Conservation (phyloP, 1,140 invertebrate species). For the Pseudomyrmex gracilis region DNA sequence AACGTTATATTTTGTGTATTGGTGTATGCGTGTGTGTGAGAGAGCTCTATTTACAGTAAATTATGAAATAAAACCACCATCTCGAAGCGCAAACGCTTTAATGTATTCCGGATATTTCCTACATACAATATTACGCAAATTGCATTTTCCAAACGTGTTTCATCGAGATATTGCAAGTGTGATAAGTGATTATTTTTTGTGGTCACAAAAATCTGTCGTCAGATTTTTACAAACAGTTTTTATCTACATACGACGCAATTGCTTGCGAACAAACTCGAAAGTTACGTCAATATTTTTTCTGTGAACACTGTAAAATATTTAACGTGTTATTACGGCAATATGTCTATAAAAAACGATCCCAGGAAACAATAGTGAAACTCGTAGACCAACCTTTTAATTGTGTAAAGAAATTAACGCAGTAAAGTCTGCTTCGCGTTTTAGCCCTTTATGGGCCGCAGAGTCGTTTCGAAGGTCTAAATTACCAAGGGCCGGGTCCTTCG, state of each 20-base stretch:
- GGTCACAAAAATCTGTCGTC: not conserved
- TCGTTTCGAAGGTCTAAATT: slow-evolving; percentile 79
- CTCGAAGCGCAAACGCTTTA: not conserved
- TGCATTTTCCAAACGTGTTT: too few species aligned
- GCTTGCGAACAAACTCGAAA: too few species aligned
- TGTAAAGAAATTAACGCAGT: slow-evolving; percentile 76
- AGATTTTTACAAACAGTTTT: not conserved
- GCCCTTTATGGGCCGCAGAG: slow-evolving; percentile 74
- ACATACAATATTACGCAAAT: too few species aligned
- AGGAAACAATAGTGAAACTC: slow-evolving; percentile 46
- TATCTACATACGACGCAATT: not conserved
- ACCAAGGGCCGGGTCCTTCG: slow-evolving; percentile 74
- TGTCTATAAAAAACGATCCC: not conserved
- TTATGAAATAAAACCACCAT: slow-evolving; percentile 27
- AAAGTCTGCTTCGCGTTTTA: slow-evolving; percentile 76
- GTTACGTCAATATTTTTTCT: not conserved
- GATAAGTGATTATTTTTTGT: not conserved
- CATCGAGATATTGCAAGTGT: slow-evolving; percentile 4
- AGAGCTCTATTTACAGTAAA: slow-evolving; percentile 38
- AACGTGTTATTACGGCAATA: slow-evolving; percentile 18
- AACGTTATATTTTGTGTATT: slow-evolving; percentile 37
- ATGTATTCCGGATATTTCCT: not conserved
- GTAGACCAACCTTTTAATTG: slow-evolving; percentile 72
- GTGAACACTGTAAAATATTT: slow-evolving; percentile 12
- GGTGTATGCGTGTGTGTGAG: too few species aligned